Base-by-base conservation (phyloP, 2,888 invertebrate genomes). In the Diaperis boleti region DNA sequence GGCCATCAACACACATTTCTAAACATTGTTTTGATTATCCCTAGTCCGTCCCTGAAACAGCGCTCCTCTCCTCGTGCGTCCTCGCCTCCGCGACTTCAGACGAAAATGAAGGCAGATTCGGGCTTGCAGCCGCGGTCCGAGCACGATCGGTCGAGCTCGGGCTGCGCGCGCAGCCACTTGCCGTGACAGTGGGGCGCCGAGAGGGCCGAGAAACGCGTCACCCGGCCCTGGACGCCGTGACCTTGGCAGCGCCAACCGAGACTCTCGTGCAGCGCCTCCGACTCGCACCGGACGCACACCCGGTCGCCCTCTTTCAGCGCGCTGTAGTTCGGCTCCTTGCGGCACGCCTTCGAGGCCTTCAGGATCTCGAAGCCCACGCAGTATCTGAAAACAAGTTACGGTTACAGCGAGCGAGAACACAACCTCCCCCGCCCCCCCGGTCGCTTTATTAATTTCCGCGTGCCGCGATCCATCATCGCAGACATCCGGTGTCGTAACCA, bases 181-280 rank as follows among this genome's bases (percentile, higher is more conserved):
- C 95, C 95, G 75, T 92, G 92, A 81, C 95, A 95, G 74, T 93
- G 92, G 0, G 92, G 91, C n/a, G 90, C 90, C 42, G 92, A 89
- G 22, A 95, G 85, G 26, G 94, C 92, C 72, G 91, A 91, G 90
- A 92, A 95, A 59, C 93, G 85, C 7, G 94, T 94, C 65, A 89
- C 85, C 60, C 89, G 86, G 0, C 88, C 88, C 20, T 88, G 84
- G 1, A 91, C 89, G 0, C 95, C 95, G 79, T 95, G 94, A 0
- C 95, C 95, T 66, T 90, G 89, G 83, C 95, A 95, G 44, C 92
- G 85, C 87, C 89, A 90, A 64, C 90, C 89, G 18, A 91, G 81
- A 63, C 88, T 87, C 37, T 89, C 87, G 50, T 92, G 86, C 62
- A 94, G 86, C 0, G 94, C 94, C 68, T 92, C 91, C 1, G 91